These are phyloP conservation scores for Mastacembelus armatus DNA, from an alignment of 2,797 vertebrate genomes.

Conservation along the genomic window DNA sequence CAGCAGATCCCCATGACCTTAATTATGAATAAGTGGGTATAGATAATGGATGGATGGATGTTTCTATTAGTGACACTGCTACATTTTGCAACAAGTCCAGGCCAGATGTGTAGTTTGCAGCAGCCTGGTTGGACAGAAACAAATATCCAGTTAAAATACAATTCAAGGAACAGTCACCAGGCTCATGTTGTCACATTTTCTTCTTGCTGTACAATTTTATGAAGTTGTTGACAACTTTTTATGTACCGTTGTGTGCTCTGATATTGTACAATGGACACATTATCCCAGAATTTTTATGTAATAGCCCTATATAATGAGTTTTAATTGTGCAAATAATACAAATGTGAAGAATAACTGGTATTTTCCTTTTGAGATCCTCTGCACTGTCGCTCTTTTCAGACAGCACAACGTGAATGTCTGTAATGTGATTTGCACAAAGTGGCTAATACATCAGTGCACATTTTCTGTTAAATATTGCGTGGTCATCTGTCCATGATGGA, in stretches of 20 bases:
- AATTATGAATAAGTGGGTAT: too few relatives aligned
- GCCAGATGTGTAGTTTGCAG: neutral
- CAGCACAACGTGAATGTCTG: conserved; percentile 74
- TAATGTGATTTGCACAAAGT: conserved; percentile 75
- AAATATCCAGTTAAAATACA: conserved; percentile 10
- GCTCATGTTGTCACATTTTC: conserved; percentile 24
- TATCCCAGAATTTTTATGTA: conserved; percentile 40
- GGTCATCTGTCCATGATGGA: neutral
- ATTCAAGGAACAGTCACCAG: conserved; percentile 16
- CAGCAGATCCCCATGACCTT: too few relatives aligned
- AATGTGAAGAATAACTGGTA: conserved; percentile 44
- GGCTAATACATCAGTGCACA: conserved; percentile 65
- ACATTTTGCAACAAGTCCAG: neutral
- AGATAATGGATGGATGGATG: too few relatives aligned
- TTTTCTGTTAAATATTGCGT: conserved; percentile 40
- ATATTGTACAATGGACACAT: conserved; percentile 57
- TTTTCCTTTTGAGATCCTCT: conserved; percentile 56
- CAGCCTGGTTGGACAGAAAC: too few relatives aligned
- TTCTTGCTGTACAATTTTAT: conserved; percentile 25
- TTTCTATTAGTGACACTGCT: neutral
- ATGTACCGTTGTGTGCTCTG: conserved; percentile 51
- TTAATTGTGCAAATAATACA: conserved; percentile 53
- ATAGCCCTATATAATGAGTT: conserved; percentile 44
- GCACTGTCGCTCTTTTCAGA: conserved; percentile 65
- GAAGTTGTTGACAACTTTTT: conserved; percentile 34